Evolutionary conservation across 2,888 invertebrate species (phyloP), one percentile per base, ranked within the genome.

Genomic region (Yponomeuta malinellus): DNA sequence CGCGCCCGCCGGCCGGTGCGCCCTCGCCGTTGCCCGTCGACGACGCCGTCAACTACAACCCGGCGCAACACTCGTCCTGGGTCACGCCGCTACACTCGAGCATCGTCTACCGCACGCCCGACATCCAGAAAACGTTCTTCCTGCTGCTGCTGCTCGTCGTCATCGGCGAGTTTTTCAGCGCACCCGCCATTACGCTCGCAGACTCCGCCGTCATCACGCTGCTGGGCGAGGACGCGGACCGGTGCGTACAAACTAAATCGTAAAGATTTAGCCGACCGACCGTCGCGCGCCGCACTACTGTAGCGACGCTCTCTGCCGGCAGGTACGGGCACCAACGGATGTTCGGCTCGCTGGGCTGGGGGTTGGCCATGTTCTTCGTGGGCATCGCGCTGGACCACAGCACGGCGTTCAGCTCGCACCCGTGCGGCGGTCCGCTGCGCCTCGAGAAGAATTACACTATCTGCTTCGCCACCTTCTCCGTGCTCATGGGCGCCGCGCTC

Each of bases 331-430:
- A 98, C 80, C 99, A 99, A 89, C 95, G 99, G 76, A 98, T 99
- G 98, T 99, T 98, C 83, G 98, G 98, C 2, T 98, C 98, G 29
- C 93, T 99, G 72, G 99, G 99, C 67, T 99, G 99, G 99, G 99
- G 98, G 48, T 92, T 99, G 77, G 97, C 99, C 68, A 99, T 99
- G 99, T 99, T 99, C 89, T 96, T 99, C 84, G 98, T 99, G 73
- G 98, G 98, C 72, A 98, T 98, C 78, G 98, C 97, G 1, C 92
- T 99, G 73, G 99, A 99, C 90, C 98, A 99, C 86, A 98, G 98
- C 72, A 98, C 98, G 31, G 96, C 98, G 0, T 99, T 99, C 87
- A 97, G 98, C 37, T 94, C 97, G 78, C 98, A 98, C 87, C 98
- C 98, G 0, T 98, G 98, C 81, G 96, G 95, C 0, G 96, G 95